Base-by-base conservation (phyloP, 1,140 invertebrate genomes). In the Choristoneura fumiferana region DNA sequence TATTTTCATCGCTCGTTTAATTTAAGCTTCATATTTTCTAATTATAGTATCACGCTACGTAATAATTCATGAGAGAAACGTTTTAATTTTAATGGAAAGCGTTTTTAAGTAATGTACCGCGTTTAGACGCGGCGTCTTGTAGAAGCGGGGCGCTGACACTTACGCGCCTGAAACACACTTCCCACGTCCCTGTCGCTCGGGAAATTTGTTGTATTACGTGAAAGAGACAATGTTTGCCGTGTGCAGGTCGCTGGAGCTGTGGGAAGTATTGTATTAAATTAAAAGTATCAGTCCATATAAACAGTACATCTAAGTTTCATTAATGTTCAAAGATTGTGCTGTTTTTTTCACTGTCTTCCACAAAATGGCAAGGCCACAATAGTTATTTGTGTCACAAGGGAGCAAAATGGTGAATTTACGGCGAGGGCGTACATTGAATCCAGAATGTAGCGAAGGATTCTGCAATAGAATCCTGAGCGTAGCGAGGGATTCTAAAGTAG, bases 111-210 rank as follows among this genome's bases (percentile, higher is more conserved):
- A 29, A 29, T n/a, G n/a, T n/a, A n/a, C n/a, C n/a, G n/a, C n/a
- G n/a, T n/a, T n/a, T n/a, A n/a, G n/a, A 29, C 34, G 53, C 37
- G 12, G 9, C 10, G 29, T 33, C 53, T 54, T 54, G 54, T 61
- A 39, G 53, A 43, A 33, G 53, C 22, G 22, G 22, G 22, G 22
- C 22, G 22, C 22, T 29, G 22, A 29, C 22, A 3, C 43, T 35
- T 15, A 53, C 55, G 62, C 57, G 61, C 54, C 58, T 49, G 37
- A 57, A 54, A 60, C 68, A 74, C 65, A 74, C 58, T 74, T 74
- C 71, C 62, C 71, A 74, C 69, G 69, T 63, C 40, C 71, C 13
- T 17, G 8, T 29, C 22, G 43, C 43, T 29, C 43, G 43, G 18
- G 43, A 34, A 54, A 36, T 54, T 17, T 14, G 40, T 9, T 40